Base-by-base conservation (phyloP, 2,888 invertebrate species). In the Hypomecis atomaria region DNA sequence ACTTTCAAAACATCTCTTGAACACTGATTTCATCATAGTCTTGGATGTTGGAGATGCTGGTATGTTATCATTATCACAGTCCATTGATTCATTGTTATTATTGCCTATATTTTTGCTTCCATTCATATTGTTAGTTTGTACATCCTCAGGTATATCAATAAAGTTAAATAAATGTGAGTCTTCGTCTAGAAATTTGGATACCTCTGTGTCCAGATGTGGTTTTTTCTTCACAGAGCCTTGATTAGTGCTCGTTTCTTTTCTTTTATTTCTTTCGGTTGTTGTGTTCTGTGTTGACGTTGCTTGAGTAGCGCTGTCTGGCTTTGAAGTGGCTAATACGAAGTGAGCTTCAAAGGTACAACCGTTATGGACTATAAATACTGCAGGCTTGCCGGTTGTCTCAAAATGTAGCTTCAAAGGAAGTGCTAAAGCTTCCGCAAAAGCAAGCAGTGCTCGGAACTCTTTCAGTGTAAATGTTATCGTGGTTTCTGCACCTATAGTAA, bases 391-490 rank as follows among this genome's bases (percentile, higher is more conserved):
- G 56, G 96, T 95, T 43, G 93, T 93, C 81, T 96, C 96, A 90
- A 98, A 98, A 79, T 95, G 94, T 47, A 97, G 81, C 50, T 94
- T 93, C 5, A 98, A 77, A 57, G 96, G 95, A 59, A 96, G 88
- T 76, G 94, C 94, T 7, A 96, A 91, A 0, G 94, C 93, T 85
- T 98, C 98, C 0, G 97, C 96, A 88, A 98, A 97, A 34, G 94
- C 89, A 33, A 98, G 86, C 11, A 97, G 93, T 0, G 98, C 97
- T 81, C 96, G 92, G 62, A 98, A 95, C 80, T 98, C 98, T 84
- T 96, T 97, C 57, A 98, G 88, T 69, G 97, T 96, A 86, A 98
- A 98, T 71, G 98, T 98, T 38, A 98, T 94, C 33, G 94, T 94
- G 0, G 96, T 94, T 73, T 96, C 95, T 58, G 93, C 84, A 0